Evolutionary conservation across 1,140 invertebrate species (phyloP), one percentile per base, ranked within the genome.

Genomic region (Cydia amplana): DNA sequence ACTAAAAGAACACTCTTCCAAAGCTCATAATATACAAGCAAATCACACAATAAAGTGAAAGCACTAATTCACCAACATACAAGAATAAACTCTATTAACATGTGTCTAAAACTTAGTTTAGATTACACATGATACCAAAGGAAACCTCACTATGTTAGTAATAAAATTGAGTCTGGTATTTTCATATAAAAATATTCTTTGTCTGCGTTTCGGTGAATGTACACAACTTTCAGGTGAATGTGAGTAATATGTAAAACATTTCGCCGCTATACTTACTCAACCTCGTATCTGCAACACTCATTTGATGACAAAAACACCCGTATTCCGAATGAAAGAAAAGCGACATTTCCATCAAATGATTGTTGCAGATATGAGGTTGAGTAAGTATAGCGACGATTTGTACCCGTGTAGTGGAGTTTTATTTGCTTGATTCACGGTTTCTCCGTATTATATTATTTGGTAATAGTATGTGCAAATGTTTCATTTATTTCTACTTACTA

Each of bases 151-250:
- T 70, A 70, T 70, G 65, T 70, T 70, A 40, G 40, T 70, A 70
- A 70, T 70, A 70, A 70, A 70, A 70, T 70, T 70, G 65, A 70
- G 65, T 70, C 65, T 70, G 65, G 65, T 70, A 70, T 70, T 70
- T 70, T 70, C 65, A 70, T 70, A 43, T 70, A 70, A 70, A 70
- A 70, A 70, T 70, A 70, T 70, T 43, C 36, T 70, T 70, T 70
- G 65, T 70, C 65, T 70, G n/a, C 65, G 65, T 40, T 70, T 36
- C 32, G n/a, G 36, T 70, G 65, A 70, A 70, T 67, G 28, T 67
- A 70, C 65, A 40, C 65, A 43, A 70, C 4, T 70, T 70, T 9
- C 65, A 70, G 65, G 65, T 70, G 65, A 70, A 70, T 70, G 36
- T 70, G 16, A 36, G 65, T 70, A 20, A 36, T 70, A 70, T 70